Percentiles rank a stretch among this genome's conserved stretches.
Evolutionary conservation across 1,140 invertebrate genomes (phyloP).

Genomic region (Drosophila orosa): DNA sequence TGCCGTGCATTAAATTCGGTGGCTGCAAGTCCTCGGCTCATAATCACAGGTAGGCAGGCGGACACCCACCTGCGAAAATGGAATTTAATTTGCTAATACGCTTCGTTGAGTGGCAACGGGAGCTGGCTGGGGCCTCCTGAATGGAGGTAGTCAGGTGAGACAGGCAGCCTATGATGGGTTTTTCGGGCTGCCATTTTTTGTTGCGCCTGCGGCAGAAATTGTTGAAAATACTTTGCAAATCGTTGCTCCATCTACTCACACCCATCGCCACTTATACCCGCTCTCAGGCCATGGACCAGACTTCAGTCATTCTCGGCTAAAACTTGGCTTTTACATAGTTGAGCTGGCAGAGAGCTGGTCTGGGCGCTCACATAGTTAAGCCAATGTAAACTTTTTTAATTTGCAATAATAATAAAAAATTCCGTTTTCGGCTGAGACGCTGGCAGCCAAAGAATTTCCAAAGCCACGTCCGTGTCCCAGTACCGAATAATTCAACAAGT

Average conservation of each 20-base stretch:
- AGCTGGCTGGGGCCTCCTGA: not conserved
- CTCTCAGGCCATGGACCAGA: constrained; percentile 5
- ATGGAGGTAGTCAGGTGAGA: constrained; percentile 39
- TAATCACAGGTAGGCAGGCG: constrained; percentile 51
- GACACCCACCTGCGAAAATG: constrained; percentile 58
- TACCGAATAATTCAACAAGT: constrained; percentile 77
- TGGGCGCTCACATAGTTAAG: constrained; percentile 69
- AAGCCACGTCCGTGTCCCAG: constrained; percentile 47
- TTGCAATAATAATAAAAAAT: constrained; percentile 82
- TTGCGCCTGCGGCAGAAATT: constrained; percentile 64
- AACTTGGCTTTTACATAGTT: constrained; percentile 79
- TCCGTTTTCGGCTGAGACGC: constrained; percentile 45
- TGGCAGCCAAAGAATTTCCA: constrained; percentile 37
- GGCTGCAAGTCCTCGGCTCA: constrained; percentile 52
- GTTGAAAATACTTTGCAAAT: constrained; percentile 72
- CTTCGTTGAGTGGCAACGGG: constrained; percentile 20
- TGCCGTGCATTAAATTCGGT: constrained; percentile 54
- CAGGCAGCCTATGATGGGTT: constrained; percentile 44
- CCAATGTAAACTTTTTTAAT: constrained; percentile 81
- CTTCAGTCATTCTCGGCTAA: constrained; percentile 44
- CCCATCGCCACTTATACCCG: not conserved
- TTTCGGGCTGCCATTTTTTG: constrained; percentile 42
- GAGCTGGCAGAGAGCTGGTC: constrained; percentile 12
- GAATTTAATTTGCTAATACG: constrained; percentile 74
- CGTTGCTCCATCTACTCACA: constrained; percentile 18